Evolutionary conservation across 30 jellyfish, hydroid and myxozoan species (phyloP).

Genomic region (Pseudorhiza aurosa): DNA sequence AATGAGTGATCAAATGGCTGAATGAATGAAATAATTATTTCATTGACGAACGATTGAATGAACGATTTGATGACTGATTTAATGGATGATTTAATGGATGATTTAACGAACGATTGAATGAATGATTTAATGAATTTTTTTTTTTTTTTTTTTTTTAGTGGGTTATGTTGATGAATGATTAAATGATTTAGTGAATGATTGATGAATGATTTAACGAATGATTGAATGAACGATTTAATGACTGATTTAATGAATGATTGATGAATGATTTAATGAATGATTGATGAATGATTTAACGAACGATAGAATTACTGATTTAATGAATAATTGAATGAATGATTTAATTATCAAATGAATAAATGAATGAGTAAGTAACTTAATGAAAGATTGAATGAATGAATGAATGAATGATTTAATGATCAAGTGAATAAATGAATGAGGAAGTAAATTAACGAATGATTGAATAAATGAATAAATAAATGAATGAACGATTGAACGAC

Average conservation of each 20-base stretch:
- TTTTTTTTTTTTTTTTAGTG: too few species aligned
- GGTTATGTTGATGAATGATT: too few species aligned
- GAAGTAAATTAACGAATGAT: too few species aligned
- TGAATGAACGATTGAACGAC: neutral
- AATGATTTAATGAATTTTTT: neutral
- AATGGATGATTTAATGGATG: neutral
- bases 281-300: neutral
- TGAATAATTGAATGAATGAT: neutral
- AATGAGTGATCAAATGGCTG: too few species aligned
- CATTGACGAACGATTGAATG: neutral
- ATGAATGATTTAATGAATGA: neutral
- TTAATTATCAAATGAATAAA: neutral
- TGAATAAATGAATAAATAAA: neutral
- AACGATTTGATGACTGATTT: neutral
- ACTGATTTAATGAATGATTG: too few species aligned
- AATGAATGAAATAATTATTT: too few species aligned
- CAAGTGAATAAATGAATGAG: neutral
- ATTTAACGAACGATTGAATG: neutral
- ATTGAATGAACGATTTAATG: neutral
- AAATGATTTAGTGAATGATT: too few species aligned
- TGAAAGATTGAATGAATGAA: neutral
- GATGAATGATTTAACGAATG: neutral
- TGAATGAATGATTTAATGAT: neutral
- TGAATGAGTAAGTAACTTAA: neutral
- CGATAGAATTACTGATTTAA: neutral